Conservation (phyloP, 1,140 invertebrate genomes). For the Oedothorax gibbosus region DNA sequence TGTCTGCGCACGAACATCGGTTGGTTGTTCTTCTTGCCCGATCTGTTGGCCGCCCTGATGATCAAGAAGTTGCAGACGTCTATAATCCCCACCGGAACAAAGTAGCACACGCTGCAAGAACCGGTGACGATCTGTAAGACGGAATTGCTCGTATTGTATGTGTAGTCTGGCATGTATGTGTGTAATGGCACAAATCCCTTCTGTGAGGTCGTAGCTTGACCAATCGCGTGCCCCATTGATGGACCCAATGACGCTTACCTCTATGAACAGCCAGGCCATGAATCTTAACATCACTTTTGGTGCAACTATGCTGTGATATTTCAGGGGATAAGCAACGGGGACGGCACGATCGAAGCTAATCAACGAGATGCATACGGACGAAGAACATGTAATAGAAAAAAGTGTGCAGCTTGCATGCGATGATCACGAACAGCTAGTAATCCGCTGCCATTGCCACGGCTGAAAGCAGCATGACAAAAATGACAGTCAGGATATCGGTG, state of each 20-base stretch:
- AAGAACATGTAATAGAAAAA: constrained; percentile 27
- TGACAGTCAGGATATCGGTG: constrained; percentile 31
- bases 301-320: constrained; percentile 13
- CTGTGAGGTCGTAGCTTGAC: constrained; percentile 32
- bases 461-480: constrained; percentile 35
- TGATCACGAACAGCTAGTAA: constrained; percentile 22
- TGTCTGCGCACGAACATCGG: neutral
- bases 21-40: neutral
- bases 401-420: constrained; percentile 9
- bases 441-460: constrained; percentile 3
- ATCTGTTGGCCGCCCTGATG: constrained; percentile 14
- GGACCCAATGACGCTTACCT: neutral
- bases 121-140: neutral
- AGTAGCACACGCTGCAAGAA: neutral
- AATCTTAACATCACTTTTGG: neutral
- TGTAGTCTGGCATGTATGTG: too few relatives aligned
- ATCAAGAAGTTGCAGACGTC: constrained; percentile 7
- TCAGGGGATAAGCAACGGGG: constrained; percentile 36
- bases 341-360: constrained; percentile 47
- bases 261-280: neutral
- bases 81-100: neutral
- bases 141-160: neutral
- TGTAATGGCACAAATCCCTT: constrained; percentile 30
- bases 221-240: neutral
- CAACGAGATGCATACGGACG: constrained; percentile 25